Percentiles rank a stretch among this genome's conserved stretches.
phyloP scores from a whole-genome alignment of 2,888 invertebrate species.

The Idaea biselata region DNA sequence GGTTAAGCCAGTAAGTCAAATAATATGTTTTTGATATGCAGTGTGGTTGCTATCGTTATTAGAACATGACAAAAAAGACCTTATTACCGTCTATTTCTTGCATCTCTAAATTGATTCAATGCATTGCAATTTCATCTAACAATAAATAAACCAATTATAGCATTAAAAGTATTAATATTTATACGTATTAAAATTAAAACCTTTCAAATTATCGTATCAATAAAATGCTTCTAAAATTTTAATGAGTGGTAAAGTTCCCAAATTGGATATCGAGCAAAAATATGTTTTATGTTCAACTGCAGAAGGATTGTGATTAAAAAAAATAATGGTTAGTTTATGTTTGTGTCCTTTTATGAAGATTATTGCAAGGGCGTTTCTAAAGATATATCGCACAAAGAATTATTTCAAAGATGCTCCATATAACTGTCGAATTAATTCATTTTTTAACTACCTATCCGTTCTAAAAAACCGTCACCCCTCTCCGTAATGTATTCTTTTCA shows the following conservation, averaged over 20 bases:
- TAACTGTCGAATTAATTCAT: conserved; percentile 61
- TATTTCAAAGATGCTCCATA: conserved; percentile 40
- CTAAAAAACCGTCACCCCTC: conserved; percentile 62
- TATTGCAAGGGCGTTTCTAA: conserved; percentile 60
- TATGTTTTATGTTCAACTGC: not conserved
- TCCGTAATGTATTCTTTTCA: conserved; percentile 44
- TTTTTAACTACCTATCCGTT: conserved; percentile 23
- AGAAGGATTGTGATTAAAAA: not conserved
- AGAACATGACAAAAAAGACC: not conserved
- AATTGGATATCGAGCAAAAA: not conserved
- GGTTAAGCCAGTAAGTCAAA: no score
- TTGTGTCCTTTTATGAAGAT: conserved; percentile 35
- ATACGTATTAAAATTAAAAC: conserved; percentile 18
- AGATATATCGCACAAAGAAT: conserved; percentile 35
- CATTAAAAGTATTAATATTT: conserved; percentile 29
- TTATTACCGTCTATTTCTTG: not conserved
- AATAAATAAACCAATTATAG: conserved; percentile 30
- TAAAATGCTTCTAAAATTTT: conserved; percentile 22
- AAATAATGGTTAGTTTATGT: conserved; percentile 14
- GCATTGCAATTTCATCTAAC: not conserved
- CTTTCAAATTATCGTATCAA: conserved; percentile 26
- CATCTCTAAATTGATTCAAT: not conserved
- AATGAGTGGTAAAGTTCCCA: not conserved
- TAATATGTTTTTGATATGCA: not conserved
- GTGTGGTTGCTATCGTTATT: not conserved